Percentiles rank a stretch among this genome's conserved stretches.
These are phyloP conservation scores for Zygogramma bicolorata DNA, from an alignment of 2,888 invertebrate species.

Conservation along the genomic window DNA sequence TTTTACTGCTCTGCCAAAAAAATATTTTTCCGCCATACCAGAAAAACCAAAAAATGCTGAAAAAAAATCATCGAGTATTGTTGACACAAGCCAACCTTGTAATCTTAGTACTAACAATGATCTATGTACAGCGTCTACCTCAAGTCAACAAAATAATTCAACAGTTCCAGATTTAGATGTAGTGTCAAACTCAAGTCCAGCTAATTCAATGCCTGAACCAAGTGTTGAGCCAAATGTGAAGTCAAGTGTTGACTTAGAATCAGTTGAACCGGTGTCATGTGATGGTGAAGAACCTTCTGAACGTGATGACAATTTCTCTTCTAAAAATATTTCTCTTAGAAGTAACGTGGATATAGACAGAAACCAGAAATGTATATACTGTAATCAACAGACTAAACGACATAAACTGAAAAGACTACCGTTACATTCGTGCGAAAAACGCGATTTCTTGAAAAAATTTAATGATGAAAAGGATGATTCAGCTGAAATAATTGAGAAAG, in stretches of 20 bases:
- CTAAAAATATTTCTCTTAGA: conserved; percentile 32
- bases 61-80: conserved; percentile 25
- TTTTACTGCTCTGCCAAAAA: conserved; percentile 36
- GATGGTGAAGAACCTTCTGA: conserved; percentile 30
- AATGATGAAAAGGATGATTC: conserved; percentile 40
- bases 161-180: conserved; percentile 17
- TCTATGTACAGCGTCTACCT: conserved; percentile 27
- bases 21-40: conserved; percentile 30
- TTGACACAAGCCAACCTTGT: conserved; percentile 31
- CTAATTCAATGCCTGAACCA: conserved; percentile 33
- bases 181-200: conserved; percentile 31
- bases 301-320: conserved; percentile 25
- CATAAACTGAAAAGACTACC: conserved; percentile 30
- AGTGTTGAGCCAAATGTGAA: too few relatives aligned
- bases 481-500: conserved; percentile 40
- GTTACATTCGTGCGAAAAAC: conserved; percentile 31
- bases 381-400: conserved; percentile 39
- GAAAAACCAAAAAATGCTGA: conserved; percentile 27
- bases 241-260: too few relatives aligned
- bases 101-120: conserved; percentile 31
- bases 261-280: conserved; percentile 26
- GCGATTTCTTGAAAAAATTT: conserved; percentile 24
- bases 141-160: conserved; percentile 30
- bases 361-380: conserved; percentile 36
- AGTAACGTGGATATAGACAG: conserved; percentile 25